Conservation (phyloP, 2,113 vertebrate species). For the Onychorhynchus coronatus region DNA sequence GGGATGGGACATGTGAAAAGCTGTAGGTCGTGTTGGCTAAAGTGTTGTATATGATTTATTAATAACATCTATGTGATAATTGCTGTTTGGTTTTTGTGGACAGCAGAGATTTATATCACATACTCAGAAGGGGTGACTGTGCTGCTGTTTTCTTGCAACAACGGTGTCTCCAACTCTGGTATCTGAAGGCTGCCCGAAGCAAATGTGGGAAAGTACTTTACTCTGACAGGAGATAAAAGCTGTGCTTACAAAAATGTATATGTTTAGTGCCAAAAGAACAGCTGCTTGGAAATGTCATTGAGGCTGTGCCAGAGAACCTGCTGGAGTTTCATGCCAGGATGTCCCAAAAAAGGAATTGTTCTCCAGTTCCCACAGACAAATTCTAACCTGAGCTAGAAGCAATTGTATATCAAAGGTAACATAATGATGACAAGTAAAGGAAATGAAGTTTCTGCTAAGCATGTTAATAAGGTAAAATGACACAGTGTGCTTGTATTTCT, state of each 20-base stretch:
- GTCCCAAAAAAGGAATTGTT: neutral
- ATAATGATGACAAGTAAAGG: neutral
- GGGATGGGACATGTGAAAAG: neutral
- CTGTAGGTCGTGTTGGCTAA: neutral
- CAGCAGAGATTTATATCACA: neutral
- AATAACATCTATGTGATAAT: too few species aligned
- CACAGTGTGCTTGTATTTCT: fast-evolving
- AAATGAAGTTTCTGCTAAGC: neutral
- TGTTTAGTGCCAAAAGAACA: neutral
- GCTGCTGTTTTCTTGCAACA: neutral
- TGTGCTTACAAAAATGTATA: neutral
- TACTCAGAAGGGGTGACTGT: neutral
- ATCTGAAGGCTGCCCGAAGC: neutral
- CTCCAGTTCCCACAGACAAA: neutral
- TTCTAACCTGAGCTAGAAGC: neutral
- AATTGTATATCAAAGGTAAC: neutral
- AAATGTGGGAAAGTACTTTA: neutral
- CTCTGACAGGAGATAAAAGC: neutral
- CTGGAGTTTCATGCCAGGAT: neutral
- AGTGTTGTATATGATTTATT: neutral
- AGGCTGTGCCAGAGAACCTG: neutral
- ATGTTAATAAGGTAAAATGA: neutral
- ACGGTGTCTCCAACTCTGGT: neutral
- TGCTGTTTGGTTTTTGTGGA: neutral
- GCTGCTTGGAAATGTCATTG: neutral